phyloP scores from a whole-genome alignment of 2,888 invertebrate species.

The Galerucella nymphaeae region DNA sequence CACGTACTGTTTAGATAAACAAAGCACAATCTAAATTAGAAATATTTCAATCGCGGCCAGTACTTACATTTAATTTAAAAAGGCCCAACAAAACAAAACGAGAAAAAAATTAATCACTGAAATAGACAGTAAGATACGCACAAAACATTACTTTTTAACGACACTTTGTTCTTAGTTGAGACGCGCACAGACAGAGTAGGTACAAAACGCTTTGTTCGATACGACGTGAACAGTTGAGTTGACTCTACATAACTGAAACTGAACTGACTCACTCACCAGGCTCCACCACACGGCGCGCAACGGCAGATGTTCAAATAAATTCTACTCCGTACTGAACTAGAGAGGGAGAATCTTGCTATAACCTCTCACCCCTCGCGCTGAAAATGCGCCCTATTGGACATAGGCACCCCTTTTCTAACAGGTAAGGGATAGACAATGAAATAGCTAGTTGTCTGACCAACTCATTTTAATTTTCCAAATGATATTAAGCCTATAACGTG shows the following conservation, averaged over 20 bases:
- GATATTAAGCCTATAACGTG: slow-evolving; percentile 37
- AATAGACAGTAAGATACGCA: slow-evolving; percentile 28
- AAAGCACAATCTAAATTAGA: slow-evolving; percentile 37
- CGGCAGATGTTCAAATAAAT: slow-evolving; percentile 58
- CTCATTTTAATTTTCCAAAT: slow-evolving; percentile 36
- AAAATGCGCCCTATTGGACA: slow-evolving; percentile 37
- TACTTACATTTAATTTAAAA: slow-evolving; percentile 40
- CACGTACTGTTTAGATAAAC: slow-evolving; percentile 41
- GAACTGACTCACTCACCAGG: slow-evolving; percentile 43
- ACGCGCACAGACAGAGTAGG: slow-evolving; percentile 19
- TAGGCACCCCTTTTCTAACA: slow-evolving; percentile 36
- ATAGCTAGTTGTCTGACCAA: slow-evolving; percentile 37
- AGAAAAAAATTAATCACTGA: slow-evolving; percentile 33
- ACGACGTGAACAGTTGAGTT: slow-evolving; percentile 25
- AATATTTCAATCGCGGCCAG: slow-evolving; percentile 36
- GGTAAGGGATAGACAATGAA: slow-evolving; percentile 24
- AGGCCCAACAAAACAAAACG: slow-evolving; percentile 34
- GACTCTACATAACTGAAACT: slow-evolving; percentile 44
- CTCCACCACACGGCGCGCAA: slow-evolving; percentile 53
- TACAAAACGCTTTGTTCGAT: slow-evolving; percentile 32
- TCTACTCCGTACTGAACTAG: slow-evolving; percentile 49
- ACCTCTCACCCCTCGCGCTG: slow-evolving; percentile 43
- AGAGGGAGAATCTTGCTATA: slow-evolving; percentile 40
- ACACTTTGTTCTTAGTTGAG: slow-evolving; percentile 21
- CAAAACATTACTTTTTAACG: slow-evolving; percentile 33